These are phyloP conservation scores for Chlorops oryzae DNA, from an alignment of 1,140 invertebrate genomes.

Conservation along the genomic window DNA sequence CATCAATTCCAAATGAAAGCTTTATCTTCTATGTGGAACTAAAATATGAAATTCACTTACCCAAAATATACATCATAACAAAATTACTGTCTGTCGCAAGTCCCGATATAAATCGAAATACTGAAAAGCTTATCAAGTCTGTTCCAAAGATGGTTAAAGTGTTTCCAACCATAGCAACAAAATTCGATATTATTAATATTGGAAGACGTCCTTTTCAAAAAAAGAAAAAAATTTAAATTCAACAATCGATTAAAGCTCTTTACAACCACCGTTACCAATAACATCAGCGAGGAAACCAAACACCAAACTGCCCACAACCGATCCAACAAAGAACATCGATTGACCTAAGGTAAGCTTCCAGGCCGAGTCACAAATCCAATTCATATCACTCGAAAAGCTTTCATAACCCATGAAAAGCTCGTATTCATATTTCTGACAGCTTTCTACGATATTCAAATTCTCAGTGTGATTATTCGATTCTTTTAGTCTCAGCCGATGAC, in stretches of 20 bases:
- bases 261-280: constrained; percentile 19
- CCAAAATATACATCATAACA: constrained; percentile 56
- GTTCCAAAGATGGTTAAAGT: constrained; percentile 47
- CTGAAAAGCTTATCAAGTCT: constrained; percentile 43
- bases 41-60: constrained; percentile 30
- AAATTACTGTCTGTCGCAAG: constrained; percentile 53
- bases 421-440: constrained; percentile 27
- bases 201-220: constrained; percentile 16
- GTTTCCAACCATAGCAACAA: constrained; percentile 50
- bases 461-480: no score
- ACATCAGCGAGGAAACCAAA: constrained; percentile 52
- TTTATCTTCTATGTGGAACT: no score
- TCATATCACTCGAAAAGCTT: constrained; percentile 38
- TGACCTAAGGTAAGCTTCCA: constrained; percentile 54
- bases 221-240: background rate
- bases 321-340: constrained; percentile 54
- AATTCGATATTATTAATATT: constrained; percentile 38
- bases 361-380: constrained; percentile 53
- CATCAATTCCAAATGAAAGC: background rate
- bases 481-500: no score
- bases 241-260: background rate
- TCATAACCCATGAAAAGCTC: constrained; percentile 35
- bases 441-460: no score
- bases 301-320: constrained; percentile 50
- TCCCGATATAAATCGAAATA: constrained; percentile 51